phyloP scores from a whole-genome alignment of 2,888 invertebrate genomes.

The Caradrina kadenii region DNA sequence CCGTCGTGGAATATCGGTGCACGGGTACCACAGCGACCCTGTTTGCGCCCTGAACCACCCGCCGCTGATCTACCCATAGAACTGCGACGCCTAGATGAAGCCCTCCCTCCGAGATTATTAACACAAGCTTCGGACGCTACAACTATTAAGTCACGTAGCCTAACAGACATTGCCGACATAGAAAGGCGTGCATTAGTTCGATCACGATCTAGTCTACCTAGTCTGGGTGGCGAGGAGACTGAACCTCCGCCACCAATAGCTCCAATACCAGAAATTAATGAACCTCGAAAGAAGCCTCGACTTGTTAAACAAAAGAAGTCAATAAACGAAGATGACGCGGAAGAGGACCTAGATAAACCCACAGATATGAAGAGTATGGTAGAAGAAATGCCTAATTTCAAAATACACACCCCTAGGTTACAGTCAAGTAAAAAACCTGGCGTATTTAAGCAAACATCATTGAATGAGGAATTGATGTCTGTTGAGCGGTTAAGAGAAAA shows the following conservation, averaged over 20 bases:
- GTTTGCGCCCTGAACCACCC: conserved; percentile 94
- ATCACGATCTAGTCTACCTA: conserved; percentile 94
- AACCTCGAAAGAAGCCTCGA: conserved; percentile 92
- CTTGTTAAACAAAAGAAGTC: conserved; percentile 97
- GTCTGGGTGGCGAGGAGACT: conserved; percentile 88
- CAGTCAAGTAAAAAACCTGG: conserved; percentile 89
- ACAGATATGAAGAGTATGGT: conserved; percentile 93
- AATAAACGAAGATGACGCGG: conserved; percentile 93
- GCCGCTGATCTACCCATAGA: conserved; percentile 96
- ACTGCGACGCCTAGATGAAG: conserved; percentile 93
- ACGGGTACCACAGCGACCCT: conserved; percentile 79
- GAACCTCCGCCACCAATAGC: conserved; percentile 74
- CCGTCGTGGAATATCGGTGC: conserved; percentile 93
- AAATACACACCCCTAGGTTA: conserved; percentile 86
- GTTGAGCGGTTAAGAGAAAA: conserved; percentile 96
- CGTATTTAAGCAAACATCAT: conserved; percentile 95
- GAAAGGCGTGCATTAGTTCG: conserved; percentile 93
- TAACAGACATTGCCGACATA: conserved; percentile 95
- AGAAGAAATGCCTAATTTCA: conserved; percentile 92
- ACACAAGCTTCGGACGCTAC: conserved; percentile 90
- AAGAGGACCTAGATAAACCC: conserved; percentile 92
- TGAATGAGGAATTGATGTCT: conserved; percentile 97
- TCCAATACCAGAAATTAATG: conserved; percentile 76
- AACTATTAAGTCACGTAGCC: conserved; percentile 95
- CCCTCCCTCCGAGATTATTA: conserved; percentile 86